Conservation (phyloP, 2,797 vertebrate species). For the Protosalanx chinensis region DNA sequence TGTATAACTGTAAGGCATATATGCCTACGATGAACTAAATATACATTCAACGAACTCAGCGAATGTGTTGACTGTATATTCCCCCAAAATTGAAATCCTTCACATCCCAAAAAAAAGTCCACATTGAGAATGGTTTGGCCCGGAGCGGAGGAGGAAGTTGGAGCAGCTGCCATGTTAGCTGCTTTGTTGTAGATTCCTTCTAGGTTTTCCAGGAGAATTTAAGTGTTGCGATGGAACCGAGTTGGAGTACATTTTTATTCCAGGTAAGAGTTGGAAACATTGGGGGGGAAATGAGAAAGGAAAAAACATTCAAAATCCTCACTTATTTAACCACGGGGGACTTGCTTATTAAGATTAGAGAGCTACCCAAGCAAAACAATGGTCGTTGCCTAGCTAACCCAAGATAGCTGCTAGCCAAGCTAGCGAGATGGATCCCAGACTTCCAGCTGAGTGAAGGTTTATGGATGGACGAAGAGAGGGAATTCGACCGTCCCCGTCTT, state of each 20-base stretch:
- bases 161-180: conserved; percentile 75
- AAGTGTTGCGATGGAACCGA: conserved; percentile 77
- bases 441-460: conserved; percentile 48
- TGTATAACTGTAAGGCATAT: too few species aligned
- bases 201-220: conserved; percentile 71
- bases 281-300: neutral
- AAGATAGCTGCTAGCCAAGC: conserved; percentile 47
- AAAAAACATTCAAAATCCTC: conserved; percentile 5
- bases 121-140: conserved; percentile 48
- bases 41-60: too few species aligned
- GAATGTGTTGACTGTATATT: too few species aligned
- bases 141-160: conserved; percentile 69
- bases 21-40: too few species aligned
- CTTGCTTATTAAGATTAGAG: conserved; percentile 12
- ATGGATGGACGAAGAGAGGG: conserved; percentile 16
- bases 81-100: neutral
- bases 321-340: neutral
- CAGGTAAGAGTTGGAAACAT: conserved; percentile 63
- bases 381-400: conserved; percentile 65
- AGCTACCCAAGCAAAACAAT: conserved; percentile 73
- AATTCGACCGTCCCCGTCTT: conserved; percentile 3
- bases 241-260: conserved; percentile 81
- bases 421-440: conserved; percentile 51
- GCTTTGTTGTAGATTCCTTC: conserved; percentile 79
- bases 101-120: conserved; percentile 22